Evolutionary conservation across 30 jellyfish, hydroid and myxozoan species (phyloP).

Genomic region (Cassiopea andromeda): DNA sequence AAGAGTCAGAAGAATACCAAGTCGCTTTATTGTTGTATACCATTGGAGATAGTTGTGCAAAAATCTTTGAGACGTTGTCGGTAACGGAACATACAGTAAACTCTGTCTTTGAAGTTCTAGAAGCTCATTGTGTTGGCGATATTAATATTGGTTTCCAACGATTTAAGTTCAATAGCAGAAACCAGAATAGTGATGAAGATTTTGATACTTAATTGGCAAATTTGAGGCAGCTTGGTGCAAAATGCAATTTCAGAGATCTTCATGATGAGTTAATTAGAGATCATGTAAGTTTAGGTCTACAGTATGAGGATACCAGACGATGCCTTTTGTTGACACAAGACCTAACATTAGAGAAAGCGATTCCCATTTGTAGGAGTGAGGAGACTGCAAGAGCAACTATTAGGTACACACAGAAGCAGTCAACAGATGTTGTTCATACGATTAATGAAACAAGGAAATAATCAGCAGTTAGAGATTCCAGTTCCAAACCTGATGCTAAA

Average conservation of each 20-base stretch:
- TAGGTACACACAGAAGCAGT: slow-evolving; percentile 54
- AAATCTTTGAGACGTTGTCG: slow-evolving; percentile 42
- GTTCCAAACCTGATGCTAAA: slow-evolving; percentile 44
- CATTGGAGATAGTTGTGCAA: slow-evolving; percentile 62
- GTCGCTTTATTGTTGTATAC: slow-evolving; percentile 54
- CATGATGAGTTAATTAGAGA: slow-evolving; percentile 49
- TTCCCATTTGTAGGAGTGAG: slow-evolving; percentile 56
- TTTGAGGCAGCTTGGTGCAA: slow-evolving; percentile 58
- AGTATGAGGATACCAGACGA: slow-evolving; percentile 39
- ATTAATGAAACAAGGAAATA: slow-evolving; percentile 47
- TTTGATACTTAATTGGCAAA: slow-evolving; percentile 43
- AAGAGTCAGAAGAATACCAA: slow-evolving; percentile 43
- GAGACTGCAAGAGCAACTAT: slow-evolving; percentile 59
- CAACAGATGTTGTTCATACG: slow-evolving; percentile 59
- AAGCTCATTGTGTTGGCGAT: slow-evolving; percentile 41
- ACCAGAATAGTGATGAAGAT: slow-evolving; percentile 39
- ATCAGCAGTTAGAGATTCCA: slow-evolving; percentile 45
- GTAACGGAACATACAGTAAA: slow-evolving; percentile 35
- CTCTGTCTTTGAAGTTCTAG: slow-evolving; percentile 26
- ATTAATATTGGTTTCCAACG: slow-evolving; percentile 7
- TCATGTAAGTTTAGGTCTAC: slow-evolving; percentile 44
- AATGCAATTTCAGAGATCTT: slow-evolving; percentile 35
- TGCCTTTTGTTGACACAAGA: slow-evolving; percentile 48
- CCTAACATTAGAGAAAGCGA: slow-evolving; percentile 48
- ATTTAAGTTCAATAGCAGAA: slow-evolving; percentile 45